Conservation (phyloP, 2,888 invertebrate genomes). For the Troilus luridus region DNA sequence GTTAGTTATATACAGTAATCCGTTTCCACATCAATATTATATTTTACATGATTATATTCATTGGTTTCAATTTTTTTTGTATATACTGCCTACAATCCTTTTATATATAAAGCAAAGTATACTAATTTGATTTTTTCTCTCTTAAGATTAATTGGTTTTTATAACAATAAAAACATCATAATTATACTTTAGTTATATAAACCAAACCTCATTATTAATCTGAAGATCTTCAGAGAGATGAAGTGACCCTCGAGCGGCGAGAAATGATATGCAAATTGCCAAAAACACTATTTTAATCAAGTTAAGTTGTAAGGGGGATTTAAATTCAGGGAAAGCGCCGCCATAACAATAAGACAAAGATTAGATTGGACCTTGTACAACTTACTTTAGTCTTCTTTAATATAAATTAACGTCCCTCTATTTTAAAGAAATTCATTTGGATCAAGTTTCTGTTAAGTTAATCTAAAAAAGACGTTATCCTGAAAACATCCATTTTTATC, state of each 20-base stretch:
- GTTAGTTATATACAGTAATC: no score
- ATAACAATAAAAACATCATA: no score
- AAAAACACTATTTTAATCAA: constrained; percentile 30
- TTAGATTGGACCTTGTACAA: not conserved
- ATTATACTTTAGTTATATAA: no score
- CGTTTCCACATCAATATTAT: no score
- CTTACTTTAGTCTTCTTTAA: not conserved
- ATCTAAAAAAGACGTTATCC: not conserved
- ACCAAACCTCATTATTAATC: not conserved
- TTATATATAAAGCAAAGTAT: no score
- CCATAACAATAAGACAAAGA: constrained; percentile 34
- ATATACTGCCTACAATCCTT: no score
- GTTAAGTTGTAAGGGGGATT: constrained; percentile 9
- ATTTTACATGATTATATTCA: no score
- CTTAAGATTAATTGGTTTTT: no score
- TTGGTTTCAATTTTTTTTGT: no score
- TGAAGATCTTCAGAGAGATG: not conserved
- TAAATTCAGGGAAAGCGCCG: constrained; percentile 5
- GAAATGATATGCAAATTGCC: not conserved
- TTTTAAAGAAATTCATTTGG: not conserved
- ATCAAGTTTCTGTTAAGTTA: not conserved
- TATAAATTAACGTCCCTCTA: not conserved
- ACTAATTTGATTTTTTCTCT: no score
- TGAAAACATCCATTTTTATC: no score
- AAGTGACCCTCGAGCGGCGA: not conserved